A percentile compares a stretch with the other conserved stretches of the same genome.
phyloP scores from a whole-genome alignment of 30 jellyfish, hydroid and myxozoan genomes.

The Aurelia aurita region DNA sequence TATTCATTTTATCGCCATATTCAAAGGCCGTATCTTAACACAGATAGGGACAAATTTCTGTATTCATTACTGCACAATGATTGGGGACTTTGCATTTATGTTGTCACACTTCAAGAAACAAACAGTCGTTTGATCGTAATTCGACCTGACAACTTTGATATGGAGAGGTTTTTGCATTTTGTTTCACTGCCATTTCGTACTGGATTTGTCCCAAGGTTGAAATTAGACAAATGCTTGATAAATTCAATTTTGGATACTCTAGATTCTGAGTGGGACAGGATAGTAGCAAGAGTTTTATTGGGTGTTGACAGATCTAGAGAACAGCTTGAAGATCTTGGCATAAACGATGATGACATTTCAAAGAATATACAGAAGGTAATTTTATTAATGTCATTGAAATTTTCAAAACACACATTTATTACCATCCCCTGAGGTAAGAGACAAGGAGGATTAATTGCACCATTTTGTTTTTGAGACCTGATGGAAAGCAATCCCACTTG shows the following conservation, averaged over 20 bases:
- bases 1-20: background rate
- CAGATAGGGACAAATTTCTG: constrained; percentile 25
- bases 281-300: constrained; percentile 24
- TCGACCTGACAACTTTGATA: constrained; percentile 13
- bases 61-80: constrained; percentile 16
- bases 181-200: background rate
- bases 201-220: constrained; percentile 6
- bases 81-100: constrained; percentile 5
- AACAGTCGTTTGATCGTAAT: constrained; percentile 4
- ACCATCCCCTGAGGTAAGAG: background rate
- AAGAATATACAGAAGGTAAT: constrained; percentile 16
- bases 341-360: constrained; percentile 5
- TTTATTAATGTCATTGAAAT: too few relatives aligned
- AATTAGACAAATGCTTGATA: constrained; percentile 2
- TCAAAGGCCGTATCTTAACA: constrained; percentile 27
- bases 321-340: constrained; percentile 35
- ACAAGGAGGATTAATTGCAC: too few relatives aligned
- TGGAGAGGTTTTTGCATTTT: constrained; percentile 33
- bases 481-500: too few relatives aligned
- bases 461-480: too few relatives aligned
- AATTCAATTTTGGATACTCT: constrained; percentile 7
- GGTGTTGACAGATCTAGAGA: constrained; percentile 34
- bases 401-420: background rate
- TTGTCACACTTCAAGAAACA: background rate
- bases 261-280: constrained; percentile 45